Evolutionary conservation across 2,888 invertebrate genomes (phyloP), one percentile per base, ranked within the genome.

Genomic region (Idaea biselata): DNA sequence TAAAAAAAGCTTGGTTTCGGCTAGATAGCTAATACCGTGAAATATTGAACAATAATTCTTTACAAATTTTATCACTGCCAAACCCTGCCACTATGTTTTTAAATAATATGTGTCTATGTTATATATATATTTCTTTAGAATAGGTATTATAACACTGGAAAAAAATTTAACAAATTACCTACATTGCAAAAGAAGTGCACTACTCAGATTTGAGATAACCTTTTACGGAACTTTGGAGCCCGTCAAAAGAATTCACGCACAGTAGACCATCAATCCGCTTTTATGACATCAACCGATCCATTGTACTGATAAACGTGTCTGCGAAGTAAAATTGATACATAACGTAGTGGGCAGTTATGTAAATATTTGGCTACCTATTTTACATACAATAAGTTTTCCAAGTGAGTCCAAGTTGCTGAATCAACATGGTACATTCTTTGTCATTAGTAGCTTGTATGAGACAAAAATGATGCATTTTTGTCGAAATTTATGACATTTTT

Each of bases 371-470:
- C 16, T 44, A 60, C 58, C 2, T 55, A 66, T 67, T 25, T 67
- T 60, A 63, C 69, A 67, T 66, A 69, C 64, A 69, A 68, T 68
- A 66, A 59, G 18, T 56, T 44, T 44, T 44, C 44, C 25, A 25
- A 25, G 25, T 5, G 25, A 11, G 44, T 44, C 6, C 6, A 32
- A 33, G 8, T 7, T 33, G 7, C 44, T 8, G 44, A 44, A 44
- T 25, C 25, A 25, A 25, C 25, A 25, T 25, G 14, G 14, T 11
- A 14, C 11, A 44, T 11, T 44, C 11, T 44, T 44, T 44, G 44
- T 44, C 44, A 44, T 44, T 44, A 44, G 14, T 44, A 44, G 14
- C 11, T 44, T 14, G 44, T 44, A 44, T 44, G 14, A 14, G 44
- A 7, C 2, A 44, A 44, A 44, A 44, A 44, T 44, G 11, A 8